Conservation (phyloP, 2,797 vertebrate genomes). For the Pipistrellus pygmaeus region DNA sequence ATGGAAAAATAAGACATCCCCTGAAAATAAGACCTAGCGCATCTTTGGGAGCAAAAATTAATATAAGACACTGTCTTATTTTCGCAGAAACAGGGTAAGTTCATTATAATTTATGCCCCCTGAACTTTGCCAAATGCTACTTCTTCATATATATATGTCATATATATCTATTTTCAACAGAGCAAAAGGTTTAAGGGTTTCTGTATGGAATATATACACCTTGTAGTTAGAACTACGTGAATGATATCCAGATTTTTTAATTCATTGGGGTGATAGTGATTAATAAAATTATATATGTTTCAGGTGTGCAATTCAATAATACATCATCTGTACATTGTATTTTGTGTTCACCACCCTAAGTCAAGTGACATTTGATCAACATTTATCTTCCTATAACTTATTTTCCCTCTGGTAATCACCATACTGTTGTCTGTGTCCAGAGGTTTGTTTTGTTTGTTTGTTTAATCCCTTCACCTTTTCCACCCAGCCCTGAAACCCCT, state of each 20-base stretch:
- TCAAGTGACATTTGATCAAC: background rate
- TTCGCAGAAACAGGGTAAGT: background rate
- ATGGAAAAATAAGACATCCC: too few species aligned
- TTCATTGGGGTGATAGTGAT: background rate
- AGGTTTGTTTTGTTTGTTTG: background rate
- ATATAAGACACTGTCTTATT: too few species aligned
- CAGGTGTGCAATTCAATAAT: background rate
- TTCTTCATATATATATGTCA: background rate
- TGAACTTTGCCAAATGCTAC: background rate
- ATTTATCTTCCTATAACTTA: too few species aligned
- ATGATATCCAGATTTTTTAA: background rate
- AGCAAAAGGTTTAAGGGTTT: conserved; percentile 8
- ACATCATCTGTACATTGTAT: background rate
- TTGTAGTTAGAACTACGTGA: background rate
- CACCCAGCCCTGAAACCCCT: background rate
- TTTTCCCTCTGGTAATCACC: background rate
- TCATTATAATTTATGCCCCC: background rate
- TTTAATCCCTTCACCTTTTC: background rate
- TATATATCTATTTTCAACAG: background rate
- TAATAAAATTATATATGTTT: background rate
- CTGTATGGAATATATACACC: background rate
- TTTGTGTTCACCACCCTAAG: background rate
- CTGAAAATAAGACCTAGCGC: too few species aligned
- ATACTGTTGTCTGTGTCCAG: background rate
- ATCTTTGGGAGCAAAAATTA: too few species aligned